These are phyloP conservation scores for Mimas tiliae DNA, from an alignment of 2,888 invertebrate genomes.

Conservation along the genomic window DNA sequence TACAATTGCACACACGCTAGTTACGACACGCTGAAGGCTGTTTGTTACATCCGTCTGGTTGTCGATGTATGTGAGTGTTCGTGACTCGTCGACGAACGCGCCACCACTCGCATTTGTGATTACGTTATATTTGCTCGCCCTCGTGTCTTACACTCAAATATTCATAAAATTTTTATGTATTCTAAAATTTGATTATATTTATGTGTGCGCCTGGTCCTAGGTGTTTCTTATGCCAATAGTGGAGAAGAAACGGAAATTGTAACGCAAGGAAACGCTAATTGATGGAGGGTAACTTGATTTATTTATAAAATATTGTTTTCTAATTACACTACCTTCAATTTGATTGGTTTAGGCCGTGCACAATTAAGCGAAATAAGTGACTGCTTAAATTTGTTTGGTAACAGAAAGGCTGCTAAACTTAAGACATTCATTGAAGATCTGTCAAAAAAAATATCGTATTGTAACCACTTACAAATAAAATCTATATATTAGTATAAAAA, in stretches of 20 bases:
- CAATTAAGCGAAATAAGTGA: too few relatives aligned
- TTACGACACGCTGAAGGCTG: slow-evolving; percentile 49
- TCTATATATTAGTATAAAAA: too few relatives aligned
- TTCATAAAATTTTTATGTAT: not conserved
- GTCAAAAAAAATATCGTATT: too few relatives aligned
- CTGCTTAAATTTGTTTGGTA: too few relatives aligned
- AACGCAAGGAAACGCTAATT: not conserved
- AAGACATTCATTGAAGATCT: too few relatives aligned
- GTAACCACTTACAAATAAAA: too few relatives aligned
- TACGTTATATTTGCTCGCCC: slow-evolving; percentile 4
- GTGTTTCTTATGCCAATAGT: not conserved
- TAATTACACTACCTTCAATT: not conserved
- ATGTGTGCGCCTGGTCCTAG: not conserved
- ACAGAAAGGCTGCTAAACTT: too few relatives aligned
- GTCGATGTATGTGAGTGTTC: slow-evolving; percentile 63
- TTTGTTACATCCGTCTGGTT: slow-evolving; percentile 34
- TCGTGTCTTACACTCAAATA: not conserved
- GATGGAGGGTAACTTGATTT: slow-evolving; percentile 16
- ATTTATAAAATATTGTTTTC: not conserved
- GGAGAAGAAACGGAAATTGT: not conserved
- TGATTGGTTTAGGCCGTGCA: too few relatives aligned
- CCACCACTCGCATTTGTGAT: slow-evolving; percentile 15
- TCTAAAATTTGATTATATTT: not conserved
- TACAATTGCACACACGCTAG: slow-evolving; percentile 42
- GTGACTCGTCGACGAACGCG: slow-evolving; percentile 42